phyloP scores from a whole-genome alignment of 2,113 vertebrate species.

The Felis chaus region DNA sequence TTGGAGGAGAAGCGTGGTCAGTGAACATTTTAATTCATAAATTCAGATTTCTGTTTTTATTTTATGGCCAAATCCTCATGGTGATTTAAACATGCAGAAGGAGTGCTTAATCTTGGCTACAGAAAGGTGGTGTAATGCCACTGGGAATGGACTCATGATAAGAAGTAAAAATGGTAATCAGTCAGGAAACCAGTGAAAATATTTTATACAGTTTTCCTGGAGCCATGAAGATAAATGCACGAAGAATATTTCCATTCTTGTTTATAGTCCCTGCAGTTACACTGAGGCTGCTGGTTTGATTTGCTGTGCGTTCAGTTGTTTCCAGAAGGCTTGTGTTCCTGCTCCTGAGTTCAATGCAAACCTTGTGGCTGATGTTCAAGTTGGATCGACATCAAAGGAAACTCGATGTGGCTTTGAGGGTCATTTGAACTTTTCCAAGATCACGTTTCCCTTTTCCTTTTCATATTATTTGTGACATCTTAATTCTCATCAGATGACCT shows the following conservation, averaged over 20 bases:
- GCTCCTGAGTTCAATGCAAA: background rate
- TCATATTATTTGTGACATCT: slow-evolving; percentile 9
- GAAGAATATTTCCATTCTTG: background rate
- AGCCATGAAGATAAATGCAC: background rate
- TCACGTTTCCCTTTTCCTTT: background rate
- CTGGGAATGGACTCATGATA: background rate
- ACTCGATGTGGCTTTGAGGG: background rate
- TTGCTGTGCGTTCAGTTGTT: slow-evolving; percentile 34
- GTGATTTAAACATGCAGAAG: background rate
- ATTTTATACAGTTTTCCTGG: background rate
- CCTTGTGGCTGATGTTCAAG: slow-evolving; percentile 5
- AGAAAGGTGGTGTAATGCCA: background rate
- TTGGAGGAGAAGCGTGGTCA: background rate
- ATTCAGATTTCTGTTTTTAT: slow-evolving; percentile 20
- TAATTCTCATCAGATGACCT: slow-evolving; percentile 13
- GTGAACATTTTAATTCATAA: background rate
- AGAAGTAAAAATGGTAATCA: background rate
- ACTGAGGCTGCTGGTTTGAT: background rate
- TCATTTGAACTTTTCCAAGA: background rate
- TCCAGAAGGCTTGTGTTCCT: slow-evolving; percentile 10
- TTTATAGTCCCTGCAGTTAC: background rate
- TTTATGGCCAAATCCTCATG: background rate
- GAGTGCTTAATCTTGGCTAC: background rate
- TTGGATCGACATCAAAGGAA: slow-evolving; percentile 39
- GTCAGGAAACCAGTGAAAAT: background rate